Conservation (phyloP, 1,140 invertebrate species). For the Wiebesia pumilae region DNA sequence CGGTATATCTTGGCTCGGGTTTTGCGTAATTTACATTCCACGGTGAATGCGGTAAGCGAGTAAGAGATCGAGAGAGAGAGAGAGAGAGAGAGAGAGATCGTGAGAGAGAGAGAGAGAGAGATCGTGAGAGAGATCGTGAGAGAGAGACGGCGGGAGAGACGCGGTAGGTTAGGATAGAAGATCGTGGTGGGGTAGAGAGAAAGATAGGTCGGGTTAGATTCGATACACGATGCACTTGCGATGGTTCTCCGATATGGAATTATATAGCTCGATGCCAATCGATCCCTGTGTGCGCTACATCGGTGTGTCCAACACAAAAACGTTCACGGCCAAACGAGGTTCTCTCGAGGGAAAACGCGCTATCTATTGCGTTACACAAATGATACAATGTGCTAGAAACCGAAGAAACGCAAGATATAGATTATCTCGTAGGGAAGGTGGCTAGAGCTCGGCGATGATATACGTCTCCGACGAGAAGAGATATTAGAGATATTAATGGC, state of each 20-base stretch:
- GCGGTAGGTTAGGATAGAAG: not conserved
- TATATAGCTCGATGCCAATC: conserved; percentile 18
- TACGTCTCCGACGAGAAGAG: too few relatives aligned
- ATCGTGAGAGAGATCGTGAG: not conserved
- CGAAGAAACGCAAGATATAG: not conserved
- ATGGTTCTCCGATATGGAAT: conserved; percentile 2
- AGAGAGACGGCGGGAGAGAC: conserved; percentile 4
- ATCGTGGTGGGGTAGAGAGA: not conserved
- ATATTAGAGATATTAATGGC: too few relatives aligned
- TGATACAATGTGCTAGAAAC: not conserved
- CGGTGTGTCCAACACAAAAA: not conserved
- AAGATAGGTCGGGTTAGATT: not conserved
- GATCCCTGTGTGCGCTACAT: not conserved
- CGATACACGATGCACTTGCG: not conserved
- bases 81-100: conserved; percentile 9
- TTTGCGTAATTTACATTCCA: conserved; percentile 61
- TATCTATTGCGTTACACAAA: not conserved
- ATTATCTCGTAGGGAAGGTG: not conserved
- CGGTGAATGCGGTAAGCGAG: conserved; percentile 6
- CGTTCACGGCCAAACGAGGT: not conserved
- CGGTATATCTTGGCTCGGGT: conserved; percentile 50
- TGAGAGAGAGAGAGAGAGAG: not conserved
- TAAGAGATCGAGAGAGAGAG: not conserved
- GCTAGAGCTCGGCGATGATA: not conserved
- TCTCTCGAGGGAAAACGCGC: not conserved